A percentile compares a stretch with the other conserved stretches of the same genome.
These are phyloP conservation scores for Pollenia angustigena DNA, from an alignment of 2,888 invertebrate species.

Conservation along the genomic window DNA sequence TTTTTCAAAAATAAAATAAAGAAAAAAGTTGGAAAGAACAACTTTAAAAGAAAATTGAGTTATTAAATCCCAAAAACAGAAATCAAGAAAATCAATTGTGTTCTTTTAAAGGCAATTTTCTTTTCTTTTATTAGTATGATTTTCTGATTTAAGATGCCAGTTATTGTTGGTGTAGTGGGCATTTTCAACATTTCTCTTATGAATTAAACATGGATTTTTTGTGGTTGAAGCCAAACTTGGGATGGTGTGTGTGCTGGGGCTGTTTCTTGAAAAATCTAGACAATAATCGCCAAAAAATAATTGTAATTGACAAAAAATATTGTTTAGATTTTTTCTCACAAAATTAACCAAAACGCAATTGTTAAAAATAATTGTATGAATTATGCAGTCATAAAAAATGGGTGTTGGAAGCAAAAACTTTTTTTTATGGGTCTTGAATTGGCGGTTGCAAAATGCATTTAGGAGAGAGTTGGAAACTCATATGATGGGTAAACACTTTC, in stretches of 20 bases:
- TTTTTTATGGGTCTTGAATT: neutral
- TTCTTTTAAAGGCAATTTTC: conserved; percentile 65
- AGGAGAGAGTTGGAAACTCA: neutral
- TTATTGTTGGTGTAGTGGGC: neutral
- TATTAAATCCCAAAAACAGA: conserved; percentile 70
- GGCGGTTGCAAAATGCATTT: neutral
- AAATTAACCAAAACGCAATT: conserved; percentile 40
- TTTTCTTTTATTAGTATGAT: conserved; percentile 13
- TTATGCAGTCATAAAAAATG: conserved; percentile 28
- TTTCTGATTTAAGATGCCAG: neutral
- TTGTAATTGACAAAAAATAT: conserved; percentile 59
- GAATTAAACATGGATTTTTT: conserved; percentile 68
- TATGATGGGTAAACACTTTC: neutral
- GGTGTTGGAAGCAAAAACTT: neutral
- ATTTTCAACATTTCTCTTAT: conserved; percentile 64
- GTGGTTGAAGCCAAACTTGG: neutral
- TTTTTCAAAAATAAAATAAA: conserved; percentile 7
- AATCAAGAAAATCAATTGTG: conserved; percentile 67
- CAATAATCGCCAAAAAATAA: conserved; percentile 35
- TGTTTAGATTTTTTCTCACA: conserved; percentile 40
- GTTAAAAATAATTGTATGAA: conserved; percentile 47
- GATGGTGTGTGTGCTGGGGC: neutral
- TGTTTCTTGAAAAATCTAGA: conserved; percentile 17
- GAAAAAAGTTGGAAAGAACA: conserved; percentile 42
- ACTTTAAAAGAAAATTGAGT: conserved; percentile 69